These are phyloP conservation scores for Mythimna vitellina DNA, from an alignment of 2,888 invertebrate genomes.

Conservation along the genomic window DNA sequence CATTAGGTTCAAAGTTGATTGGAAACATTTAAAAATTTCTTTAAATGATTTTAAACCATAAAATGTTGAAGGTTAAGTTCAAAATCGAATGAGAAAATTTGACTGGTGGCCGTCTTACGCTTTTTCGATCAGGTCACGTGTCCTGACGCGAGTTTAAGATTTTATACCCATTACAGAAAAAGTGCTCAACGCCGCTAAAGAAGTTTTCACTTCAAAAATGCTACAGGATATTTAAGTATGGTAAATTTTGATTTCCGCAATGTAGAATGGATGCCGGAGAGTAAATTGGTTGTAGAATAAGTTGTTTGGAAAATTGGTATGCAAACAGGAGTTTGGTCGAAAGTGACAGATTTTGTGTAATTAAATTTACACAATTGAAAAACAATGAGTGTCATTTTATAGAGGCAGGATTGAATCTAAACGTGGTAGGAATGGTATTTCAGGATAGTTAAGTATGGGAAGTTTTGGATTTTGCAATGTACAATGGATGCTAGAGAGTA, in stretches of 20 bases:
- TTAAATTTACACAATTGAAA: conserved; percentile 61
- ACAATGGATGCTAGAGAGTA: neutral
- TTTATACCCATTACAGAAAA: too few relatives aligned
- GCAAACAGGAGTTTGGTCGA: neutral
- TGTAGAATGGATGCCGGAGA: neutral
- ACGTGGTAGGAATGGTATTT: conserved; percentile 25
- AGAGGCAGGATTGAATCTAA: conserved; percentile 51
- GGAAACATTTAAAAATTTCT: too few relatives aligned
- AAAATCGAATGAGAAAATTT: too few relatives aligned
- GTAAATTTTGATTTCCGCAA: conserved; percentile 16
- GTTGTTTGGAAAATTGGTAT: neutral
- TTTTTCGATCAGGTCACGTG: too few relatives aligned
- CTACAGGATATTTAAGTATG: conserved; percentile 12
- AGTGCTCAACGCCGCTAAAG: too few relatives aligned
- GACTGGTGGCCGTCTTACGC: too few relatives aligned
- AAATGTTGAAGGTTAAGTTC: too few relatives aligned
- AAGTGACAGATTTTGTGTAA: too few relatives aligned
- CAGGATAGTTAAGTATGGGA: conserved; percentile 6
- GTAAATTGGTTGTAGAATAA: conserved; percentile 4
- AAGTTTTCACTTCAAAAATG: too few relatives aligned
- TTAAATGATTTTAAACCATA: too few relatives aligned
- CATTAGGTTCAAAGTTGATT: too few relatives aligned
- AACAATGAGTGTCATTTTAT: conserved; percentile 67
- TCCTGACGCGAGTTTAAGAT: too few relatives aligned
- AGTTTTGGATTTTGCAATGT: conserved; percentile 13